Conservation (phyloP, 2,113 vertebrate genomes). For the Sturnus vulgaris region DNA sequence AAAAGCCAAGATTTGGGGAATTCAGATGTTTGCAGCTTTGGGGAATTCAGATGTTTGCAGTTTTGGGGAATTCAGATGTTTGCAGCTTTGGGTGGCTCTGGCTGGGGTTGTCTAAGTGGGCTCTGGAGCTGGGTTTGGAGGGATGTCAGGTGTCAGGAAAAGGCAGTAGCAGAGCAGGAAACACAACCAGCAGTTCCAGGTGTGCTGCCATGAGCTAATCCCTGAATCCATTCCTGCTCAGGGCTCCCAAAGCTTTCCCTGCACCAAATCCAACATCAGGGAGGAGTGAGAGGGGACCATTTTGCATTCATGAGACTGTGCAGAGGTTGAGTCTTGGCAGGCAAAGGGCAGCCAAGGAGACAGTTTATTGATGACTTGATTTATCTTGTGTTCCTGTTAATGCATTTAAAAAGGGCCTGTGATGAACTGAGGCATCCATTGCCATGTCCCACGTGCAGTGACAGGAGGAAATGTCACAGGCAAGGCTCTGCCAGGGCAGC, state of each 20-base stretch:
- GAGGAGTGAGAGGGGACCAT: neutral
- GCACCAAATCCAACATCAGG: neutral
- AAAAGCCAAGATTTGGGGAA: neutral
- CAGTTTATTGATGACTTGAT: neutral
- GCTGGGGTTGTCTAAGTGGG: neutral
- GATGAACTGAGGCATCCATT: neutral
- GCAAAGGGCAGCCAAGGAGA: neutral
- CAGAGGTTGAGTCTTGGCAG: neutral
- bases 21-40: no score
- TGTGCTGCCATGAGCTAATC: neutral
- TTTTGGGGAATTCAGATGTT: no score
- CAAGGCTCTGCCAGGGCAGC: neutral
- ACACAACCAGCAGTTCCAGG: neutral
- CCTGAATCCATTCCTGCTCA: neutral
- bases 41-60: no score
- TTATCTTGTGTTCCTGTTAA: neutral
- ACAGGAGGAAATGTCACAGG: neutral
- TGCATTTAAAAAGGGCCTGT: constrained; percentile 11
- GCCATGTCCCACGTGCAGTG: neutral
- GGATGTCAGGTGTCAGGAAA: neutral
- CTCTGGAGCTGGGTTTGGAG: neutral
- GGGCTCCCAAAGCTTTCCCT: neutral
- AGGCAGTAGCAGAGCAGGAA: neutral
- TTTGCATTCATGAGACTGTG: neutral
- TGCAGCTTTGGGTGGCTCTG: neutral